These are phyloP conservation scores for Fistularia commersonii DNA, from an alignment of 2,797 vertebrate species.

Conservation along the genomic window DNA sequence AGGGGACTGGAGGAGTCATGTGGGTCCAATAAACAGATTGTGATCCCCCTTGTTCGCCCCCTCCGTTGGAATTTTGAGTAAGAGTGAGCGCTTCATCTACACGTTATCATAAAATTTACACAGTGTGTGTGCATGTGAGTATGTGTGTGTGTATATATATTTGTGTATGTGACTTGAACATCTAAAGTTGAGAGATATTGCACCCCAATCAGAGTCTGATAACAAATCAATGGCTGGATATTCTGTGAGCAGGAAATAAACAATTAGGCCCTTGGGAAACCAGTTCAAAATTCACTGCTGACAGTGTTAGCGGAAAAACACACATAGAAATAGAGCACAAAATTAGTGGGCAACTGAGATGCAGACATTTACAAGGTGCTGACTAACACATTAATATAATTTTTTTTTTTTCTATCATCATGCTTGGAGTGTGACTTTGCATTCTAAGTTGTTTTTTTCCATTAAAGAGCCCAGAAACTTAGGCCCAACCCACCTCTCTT, in stretches of 20 bases:
- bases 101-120: no score
- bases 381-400: not conserved
- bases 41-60: not conserved
- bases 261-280: slow-evolving; percentile 88
- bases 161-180: slow-evolving; percentile 19
- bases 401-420: slow-evolving; percentile 1
- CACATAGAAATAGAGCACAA: slow-evolving; percentile 15
- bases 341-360: slow-evolving; percentile 14
- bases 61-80: not conserved
- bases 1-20: slow-evolving; percentile 30
- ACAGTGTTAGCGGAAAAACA: slow-evolving; percentile 71
- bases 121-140: no score
- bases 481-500: not conserved
- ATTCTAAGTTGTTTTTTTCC: not conserved
- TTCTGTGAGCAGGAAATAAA: slow-evolving; percentile 94
- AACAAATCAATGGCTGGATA: slow-evolving; percentile 96
- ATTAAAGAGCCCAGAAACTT: not conserved
- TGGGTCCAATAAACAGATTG: slow-evolving; percentile 42
- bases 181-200: slow-evolving; percentile 84
- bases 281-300: slow-evolving; percentile 92
- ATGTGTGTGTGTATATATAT: no score
- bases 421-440: not conserved
- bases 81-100: no score
- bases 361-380: slow-evolving; percentile 7
- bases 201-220: slow-evolving; percentile 94